Conservation (phyloP, 2,113 vertebrate species). For the Natator depressus region DNA sequence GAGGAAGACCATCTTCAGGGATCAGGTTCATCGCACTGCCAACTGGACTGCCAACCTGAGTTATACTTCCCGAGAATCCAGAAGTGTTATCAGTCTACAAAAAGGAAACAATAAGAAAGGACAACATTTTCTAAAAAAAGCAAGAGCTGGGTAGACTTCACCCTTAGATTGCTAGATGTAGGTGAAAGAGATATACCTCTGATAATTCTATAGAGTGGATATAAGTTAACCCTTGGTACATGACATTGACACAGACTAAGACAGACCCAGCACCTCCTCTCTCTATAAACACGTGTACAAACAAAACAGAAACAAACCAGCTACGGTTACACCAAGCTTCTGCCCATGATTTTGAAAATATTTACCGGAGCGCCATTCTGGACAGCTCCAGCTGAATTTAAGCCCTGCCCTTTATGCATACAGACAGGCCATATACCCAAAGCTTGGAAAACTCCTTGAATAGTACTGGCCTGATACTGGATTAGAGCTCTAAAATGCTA, state of each 20-base stretch:
- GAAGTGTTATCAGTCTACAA: conserved; percentile 82
- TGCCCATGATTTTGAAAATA: too few species aligned
- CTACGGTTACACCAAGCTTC: neutral
- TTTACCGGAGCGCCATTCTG: too few species aligned
- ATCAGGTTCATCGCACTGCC: conserved; percentile 97
- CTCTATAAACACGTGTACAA: neutral
- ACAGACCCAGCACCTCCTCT: neutral
- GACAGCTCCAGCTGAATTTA: too few species aligned
- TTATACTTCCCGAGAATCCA: conserved; percentile 83
- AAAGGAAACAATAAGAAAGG: conserved; percentile 43
- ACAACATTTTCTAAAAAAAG: neutral
- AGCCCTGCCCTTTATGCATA: neutral
- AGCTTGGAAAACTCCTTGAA: neutral
- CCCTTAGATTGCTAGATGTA: neutral
- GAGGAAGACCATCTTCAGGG: conserved; percentile 98
- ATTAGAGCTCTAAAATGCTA: neutral
- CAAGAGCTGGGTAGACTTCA: neutral
- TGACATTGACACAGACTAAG: neutral
- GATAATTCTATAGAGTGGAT: neutral
- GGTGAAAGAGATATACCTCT: neutral
- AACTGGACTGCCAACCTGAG: conserved; percentile 91
- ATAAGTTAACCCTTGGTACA: neutral
- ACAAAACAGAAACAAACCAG: neutral
- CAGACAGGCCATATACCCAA: neutral
- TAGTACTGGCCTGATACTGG: neutral